phyloP scores from a whole-genome alignment of 2,888 invertebrate species.

The Ormyrus nitidulus region DNA sequence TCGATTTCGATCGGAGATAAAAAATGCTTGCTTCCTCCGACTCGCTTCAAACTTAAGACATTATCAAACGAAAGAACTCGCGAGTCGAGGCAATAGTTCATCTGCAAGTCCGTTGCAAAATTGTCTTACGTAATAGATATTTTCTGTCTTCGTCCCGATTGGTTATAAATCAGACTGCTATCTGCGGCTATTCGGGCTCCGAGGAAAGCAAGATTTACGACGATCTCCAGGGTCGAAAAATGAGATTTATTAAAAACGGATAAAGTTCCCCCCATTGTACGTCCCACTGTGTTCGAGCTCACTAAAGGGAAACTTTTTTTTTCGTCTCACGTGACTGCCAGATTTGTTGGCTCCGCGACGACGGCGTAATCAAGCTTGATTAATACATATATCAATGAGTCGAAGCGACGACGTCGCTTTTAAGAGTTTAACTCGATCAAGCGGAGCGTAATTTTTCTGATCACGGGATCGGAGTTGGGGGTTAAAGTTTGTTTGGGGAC shows the following conservation, averaged over 20 bases:
- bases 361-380: slow-evolving; percentile 32
- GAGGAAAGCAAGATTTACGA: slow-evolving; percentile 16
- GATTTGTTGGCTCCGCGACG: slow-evolving; percentile 29
- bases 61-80: too few species aligned
- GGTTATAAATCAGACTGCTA: slow-evolving; percentile 33
- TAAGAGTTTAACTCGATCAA: slow-evolving; percentile 12
- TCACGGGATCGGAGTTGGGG: not conserved
- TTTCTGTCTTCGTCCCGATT: not conserved
- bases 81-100: not conserved
- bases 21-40: too few species aligned
- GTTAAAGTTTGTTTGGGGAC: too few species aligned
- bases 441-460: slow-evolving; percentile 17
- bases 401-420: not conserved
- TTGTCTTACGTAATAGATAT: too few species aligned
- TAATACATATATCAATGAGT: slow-evolving; percentile 11
- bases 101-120: not conserved
- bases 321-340: not conserved
- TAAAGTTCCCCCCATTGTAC: not conserved
- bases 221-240: slow-evolving; percentile 16
- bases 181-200: not conserved
- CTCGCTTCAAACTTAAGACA: too few species aligned
- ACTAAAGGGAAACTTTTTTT: not conserved
- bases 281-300: not conserved
- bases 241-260: slow-evolving; percentile 34
- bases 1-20: too few species aligned